phyloP scores from a whole-genome alignment of 1,140 invertebrate species.

The Hyphantria cunea region DNA sequence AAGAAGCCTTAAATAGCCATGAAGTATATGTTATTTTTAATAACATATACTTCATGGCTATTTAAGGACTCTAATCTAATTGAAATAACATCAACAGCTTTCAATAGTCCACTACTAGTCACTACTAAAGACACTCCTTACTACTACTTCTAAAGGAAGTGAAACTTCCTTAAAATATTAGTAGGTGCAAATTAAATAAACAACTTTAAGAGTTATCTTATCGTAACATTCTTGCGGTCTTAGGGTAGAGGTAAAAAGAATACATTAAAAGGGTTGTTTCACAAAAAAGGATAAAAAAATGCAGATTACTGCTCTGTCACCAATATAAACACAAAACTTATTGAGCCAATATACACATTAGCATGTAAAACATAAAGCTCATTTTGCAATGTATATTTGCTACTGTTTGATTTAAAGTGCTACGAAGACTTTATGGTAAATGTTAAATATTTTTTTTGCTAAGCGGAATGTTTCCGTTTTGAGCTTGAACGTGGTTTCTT shows the following conservation, averaged over 20 bases:
- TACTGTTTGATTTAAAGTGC: conserved; percentile 2
- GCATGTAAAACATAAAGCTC: background rate
- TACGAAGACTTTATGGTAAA: conserved; percentile 2
- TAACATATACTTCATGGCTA: too few species aligned
- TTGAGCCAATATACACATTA: background rate
- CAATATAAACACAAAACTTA: background rate
- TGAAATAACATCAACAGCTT: too few species aligned
- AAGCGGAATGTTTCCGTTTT: background rate
- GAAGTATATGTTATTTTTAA: too few species aligned
- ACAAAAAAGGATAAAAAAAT: background rate
- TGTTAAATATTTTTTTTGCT: conserved; percentile 1
- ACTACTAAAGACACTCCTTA: too few species aligned
- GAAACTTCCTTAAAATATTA: too few species aligned
- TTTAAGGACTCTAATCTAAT: too few species aligned
- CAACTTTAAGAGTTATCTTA: background rate
- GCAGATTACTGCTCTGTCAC: background rate
- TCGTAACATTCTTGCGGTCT: background rate
- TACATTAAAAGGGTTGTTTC: background rate
- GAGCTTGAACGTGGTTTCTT: background rate
- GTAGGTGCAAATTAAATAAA: background rate
- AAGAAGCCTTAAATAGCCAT: too few species aligned
- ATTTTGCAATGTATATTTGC: background rate
- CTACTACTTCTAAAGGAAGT: too few species aligned
- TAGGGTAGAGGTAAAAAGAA: background rate
- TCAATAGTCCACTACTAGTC: too few species aligned